Base-by-base conservation (phyloP, 2,888 invertebrate species). In the Chaetogeoica ovagalla region DNA sequence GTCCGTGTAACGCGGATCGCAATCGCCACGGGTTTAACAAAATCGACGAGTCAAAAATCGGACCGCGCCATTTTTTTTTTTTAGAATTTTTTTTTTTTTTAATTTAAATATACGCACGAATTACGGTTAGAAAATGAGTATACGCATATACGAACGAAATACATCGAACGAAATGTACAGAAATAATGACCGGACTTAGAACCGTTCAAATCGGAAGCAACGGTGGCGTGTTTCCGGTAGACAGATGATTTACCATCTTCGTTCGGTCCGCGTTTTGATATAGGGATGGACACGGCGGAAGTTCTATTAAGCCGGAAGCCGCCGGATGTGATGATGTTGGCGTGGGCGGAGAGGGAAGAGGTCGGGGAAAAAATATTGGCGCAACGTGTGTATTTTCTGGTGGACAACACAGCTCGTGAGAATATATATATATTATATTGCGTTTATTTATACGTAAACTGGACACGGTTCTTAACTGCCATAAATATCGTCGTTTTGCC, bases 381-480 rank as follows among this genome's bases (percentile, higher is more conserved):
- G 21, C 60, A 19, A 13, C 48, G 73, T 74, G n/a, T 30, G n/a
- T 37, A 37, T 37, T 52, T 37, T 52, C 5, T 55, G 15, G 62
- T 73, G 73, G 63, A 55, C 55, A 63, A 37, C 68, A 52, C 30
- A 30, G 30, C 76, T 77, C 69, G 30, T 60, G 76, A 69, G 76
- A 69, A 65, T 62, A 68, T 30, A 30, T 30, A 1, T 30, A 30
- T 30, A 60, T 30, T 59, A 13, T 68, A 59, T 39, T 60, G 48
- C 69, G 60, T 77, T 77, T 77, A 77, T 77, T 77, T 77, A 77
- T 48, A 77, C 76, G 59, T 69, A 48, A 69, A 77, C 63, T 52
- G 63, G 68, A 66, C 48, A 48, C 48, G 62, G 68, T 69, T 69
- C 68, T 69, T 60, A 69, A 60, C 23, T 48, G 30, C 52, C 23